Evolutionary conservation across 2,888 invertebrate genomes (phyloP).

Genomic region (Geotrupes spiniger): DNA sequence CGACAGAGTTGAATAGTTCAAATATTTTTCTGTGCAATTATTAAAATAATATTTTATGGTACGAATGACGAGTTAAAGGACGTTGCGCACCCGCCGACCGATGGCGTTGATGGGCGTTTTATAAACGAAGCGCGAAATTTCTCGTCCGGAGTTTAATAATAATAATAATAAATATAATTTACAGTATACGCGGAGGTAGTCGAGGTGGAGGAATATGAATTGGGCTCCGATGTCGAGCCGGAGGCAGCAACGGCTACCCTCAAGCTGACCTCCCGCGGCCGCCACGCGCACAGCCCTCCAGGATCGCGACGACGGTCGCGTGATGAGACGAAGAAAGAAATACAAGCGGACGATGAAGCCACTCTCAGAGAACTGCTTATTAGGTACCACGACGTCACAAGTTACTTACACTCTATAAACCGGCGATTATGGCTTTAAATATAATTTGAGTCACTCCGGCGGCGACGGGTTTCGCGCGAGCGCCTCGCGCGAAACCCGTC

Average conservation of each 20-base stretch:
- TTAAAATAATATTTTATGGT: too few relatives aligned
- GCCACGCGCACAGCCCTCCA: constrained; percentile 45
- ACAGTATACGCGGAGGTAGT: constrained; percentile 49
- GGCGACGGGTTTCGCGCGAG: background rate
- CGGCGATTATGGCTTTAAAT: constrained; percentile 1
- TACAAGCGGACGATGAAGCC: constrained; percentile 77
- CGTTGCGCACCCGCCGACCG: too few relatives aligned
- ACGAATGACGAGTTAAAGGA: too few relatives aligned
- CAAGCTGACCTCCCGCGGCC: constrained; percentile 52
- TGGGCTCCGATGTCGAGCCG: constrained; percentile 43
- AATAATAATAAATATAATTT: constrained; percentile 18
- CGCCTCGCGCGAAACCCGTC: background rate
- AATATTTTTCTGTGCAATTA: too few relatives aligned
- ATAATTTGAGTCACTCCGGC: constrained; percentile 7
- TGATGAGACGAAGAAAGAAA: constrained; percentile 81
- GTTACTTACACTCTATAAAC: constrained; percentile 10
- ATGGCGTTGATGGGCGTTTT: too few relatives aligned
- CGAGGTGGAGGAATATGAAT: constrained; percentile 53
- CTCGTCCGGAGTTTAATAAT: too few relatives aligned
- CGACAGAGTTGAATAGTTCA: too few relatives aligned
- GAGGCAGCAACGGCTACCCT: constrained; percentile 47
- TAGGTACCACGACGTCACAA: constrained; percentile 58
- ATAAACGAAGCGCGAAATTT: too few relatives aligned
- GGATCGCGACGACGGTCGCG: constrained; percentile 57
- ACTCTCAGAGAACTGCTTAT: constrained; percentile 93